Percentiles rank a stretch among this genome's conserved stretches.
Evolutionary conservation across 1,140 invertebrate genomes (phyloP).

Genomic region (Lasioglossum albipes): DNA sequence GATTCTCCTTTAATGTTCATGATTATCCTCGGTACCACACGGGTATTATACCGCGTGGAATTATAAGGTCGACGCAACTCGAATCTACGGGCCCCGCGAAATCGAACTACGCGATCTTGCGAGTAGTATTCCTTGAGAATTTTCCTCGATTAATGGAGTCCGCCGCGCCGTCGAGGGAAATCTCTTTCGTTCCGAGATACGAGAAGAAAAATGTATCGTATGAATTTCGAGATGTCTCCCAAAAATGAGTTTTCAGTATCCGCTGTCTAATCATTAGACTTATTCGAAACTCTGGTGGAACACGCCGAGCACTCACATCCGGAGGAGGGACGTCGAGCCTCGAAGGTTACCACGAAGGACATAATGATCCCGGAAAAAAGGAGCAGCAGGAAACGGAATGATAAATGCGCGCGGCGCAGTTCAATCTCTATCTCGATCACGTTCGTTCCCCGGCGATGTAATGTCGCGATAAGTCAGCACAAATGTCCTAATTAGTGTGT

Average conservation of each 20-base stretch:
- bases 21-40: conserved; percentile 53
- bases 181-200: not conserved
- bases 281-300: no score
- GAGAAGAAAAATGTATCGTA: no score
- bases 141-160: conserved; percentile 1
- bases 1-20: conserved; percentile 59
- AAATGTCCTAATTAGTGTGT: conserved; percentile 50
- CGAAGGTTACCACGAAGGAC: not conserved
- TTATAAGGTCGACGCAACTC: conserved; percentile 59
- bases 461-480: conserved; percentile 49
- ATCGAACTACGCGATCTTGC: conserved; percentile 26
- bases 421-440: conserved; percentile 51
- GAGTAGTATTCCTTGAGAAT: not conserved
- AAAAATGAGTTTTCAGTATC: no score
- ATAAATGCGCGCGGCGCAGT: conserved; percentile 31
- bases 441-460: conserved; percentile 44
- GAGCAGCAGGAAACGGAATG: conserved; percentile 20
- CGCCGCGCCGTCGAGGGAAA: not conserved
- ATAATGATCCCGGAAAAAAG: conserved; percentile 7
- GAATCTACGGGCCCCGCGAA: conserved; percentile 44
- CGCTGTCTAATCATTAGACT: no score
- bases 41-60: conserved; percentile 50
- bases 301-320: no score
- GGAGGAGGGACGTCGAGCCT: not conserved
- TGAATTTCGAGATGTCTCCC: no score